Evolutionary conservation across 1,140 invertebrate genomes (phyloP).

Genomic region (Macrotrachela quadricornifera): DNA sequence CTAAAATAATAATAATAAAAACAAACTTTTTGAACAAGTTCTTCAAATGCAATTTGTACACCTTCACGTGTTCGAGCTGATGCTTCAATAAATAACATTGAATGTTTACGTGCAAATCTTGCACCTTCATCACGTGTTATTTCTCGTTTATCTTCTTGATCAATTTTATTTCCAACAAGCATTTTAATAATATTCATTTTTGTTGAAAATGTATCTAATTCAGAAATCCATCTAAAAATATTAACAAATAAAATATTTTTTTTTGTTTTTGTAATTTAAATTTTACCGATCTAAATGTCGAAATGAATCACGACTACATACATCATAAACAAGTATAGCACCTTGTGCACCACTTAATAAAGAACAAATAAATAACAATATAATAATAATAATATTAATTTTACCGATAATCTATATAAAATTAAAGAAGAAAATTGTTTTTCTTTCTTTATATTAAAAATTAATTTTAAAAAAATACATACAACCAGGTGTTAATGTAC

Average conservation of each 20-base stretch:
- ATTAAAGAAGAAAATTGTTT: too few species aligned
- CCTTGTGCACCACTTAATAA: conserved; percentile 84
- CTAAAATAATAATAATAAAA: not conserved
- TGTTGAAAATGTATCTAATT: conserved; percentile 78
- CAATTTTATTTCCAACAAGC: conserved; percentile 94
- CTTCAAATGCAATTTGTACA: conserved; percentile 84
- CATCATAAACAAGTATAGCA: conserved; percentile 65
- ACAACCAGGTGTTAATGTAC: conserved; percentile 61
- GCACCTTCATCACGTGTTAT: conserved; percentile 72
- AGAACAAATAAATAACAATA: too few species aligned
- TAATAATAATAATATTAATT: too few species aligned
- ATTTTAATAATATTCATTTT: conserved; percentile 83
- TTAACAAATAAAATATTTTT: too few species aligned
- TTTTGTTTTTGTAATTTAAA: too few species aligned
- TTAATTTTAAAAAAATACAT: too few species aligned
- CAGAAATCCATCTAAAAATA: conserved; percentile 60
- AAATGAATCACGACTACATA: conserved; percentile 48
- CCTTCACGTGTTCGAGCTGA: conserved; percentile 89
- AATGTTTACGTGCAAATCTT: conserved; percentile 76
- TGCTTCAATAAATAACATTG: conserved; percentile 87
- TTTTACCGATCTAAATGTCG: too few species aligned
- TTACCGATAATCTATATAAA: too few species aligned
- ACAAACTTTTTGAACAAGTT: conserved; percentile 43
- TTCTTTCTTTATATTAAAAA: too few species aligned
- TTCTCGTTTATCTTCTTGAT: conserved; percentile 53